Base-by-base conservation (phyloP, 2,888 invertebrate genomes). In the Polydrusus tereticollis region DNA sequence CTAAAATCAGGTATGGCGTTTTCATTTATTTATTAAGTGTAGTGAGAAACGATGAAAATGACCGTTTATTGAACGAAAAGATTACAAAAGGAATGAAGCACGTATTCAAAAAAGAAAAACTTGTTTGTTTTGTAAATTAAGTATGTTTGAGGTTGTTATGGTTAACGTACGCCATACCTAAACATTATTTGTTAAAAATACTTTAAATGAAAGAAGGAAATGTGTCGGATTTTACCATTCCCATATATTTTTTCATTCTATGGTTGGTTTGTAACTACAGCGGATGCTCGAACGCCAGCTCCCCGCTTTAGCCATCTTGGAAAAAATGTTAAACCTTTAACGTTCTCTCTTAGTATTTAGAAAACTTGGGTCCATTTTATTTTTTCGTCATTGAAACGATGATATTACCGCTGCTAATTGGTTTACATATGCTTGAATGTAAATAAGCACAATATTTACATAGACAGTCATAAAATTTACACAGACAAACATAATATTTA, bases 211-310 rank as follows among this genome's bases (percentile, higher is more conserved):
- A 23, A 55, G 29, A 2, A 55, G 18, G 1, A 18, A 6, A 52
- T 26, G 52, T 52, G 26, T 52, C 14, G 29, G 12, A 52, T 18
- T 18, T 55, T 55, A 55, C 29, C 29, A 29, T 55, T 55, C 29
- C 29, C 29, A 29, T 14, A n/a, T 52, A 29, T 29, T 55, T 29
- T 55, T 55, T 55, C 6, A 55, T 55, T 10, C 18, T 45, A 45
- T n/a, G 21, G n/a, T n/a, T 47, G 47, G 26, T 59, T 38, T 65
- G 18, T 75, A 75, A 72, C 78, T 77, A 74, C 73, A 73, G 75
- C 76, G 78, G 76, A 74, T 70, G 75, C 76, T 70, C 72, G 65
- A n/a, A 60, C 57, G 74, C 73, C 75, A 71, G 76, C 77, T 78
- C 78, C 76, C 74, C 77, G 72, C 71, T 73, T 47, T 73, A 74